Percentiles rank a stretch among this genome's conserved stretches.
These are phyloP conservation scores for Anolis carolinensis DNA, from an alignment of 2,113 vertebrate species.

Conservation along the genomic window DNA sequence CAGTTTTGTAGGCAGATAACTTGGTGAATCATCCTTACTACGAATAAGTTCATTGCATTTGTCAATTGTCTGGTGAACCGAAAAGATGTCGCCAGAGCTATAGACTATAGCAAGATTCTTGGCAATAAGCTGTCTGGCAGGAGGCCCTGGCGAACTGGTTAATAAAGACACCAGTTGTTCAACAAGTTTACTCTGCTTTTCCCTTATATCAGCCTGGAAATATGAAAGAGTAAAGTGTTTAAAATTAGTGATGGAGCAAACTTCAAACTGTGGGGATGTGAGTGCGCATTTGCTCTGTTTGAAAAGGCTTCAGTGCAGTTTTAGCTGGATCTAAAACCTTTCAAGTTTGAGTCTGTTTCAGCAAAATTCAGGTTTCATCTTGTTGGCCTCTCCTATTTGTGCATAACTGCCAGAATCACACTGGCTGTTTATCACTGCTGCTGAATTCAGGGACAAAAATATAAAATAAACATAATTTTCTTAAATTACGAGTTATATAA, in stretches of 20 bases:
- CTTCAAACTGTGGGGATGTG: not conserved
- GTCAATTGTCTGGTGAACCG: conserved; percentile 86
- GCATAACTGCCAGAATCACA: not conserved
- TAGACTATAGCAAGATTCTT: conserved; percentile 88
- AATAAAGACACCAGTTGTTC: conserved; percentile 87
- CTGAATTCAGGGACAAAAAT: not conserved
- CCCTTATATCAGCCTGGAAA: conserved; percentile 83
- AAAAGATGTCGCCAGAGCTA: conserved; percentile 85
- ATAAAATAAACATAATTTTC: conserved; percentile 8
- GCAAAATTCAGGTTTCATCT: not conserved
- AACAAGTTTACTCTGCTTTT: conserved; percentile 87
- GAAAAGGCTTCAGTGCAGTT: not conserved
- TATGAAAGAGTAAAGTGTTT: conserved; percentile 33
- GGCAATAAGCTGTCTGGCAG: conserved; percentile 87
- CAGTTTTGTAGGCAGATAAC: conserved; percentile 92
- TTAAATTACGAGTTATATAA: conserved; percentile 23
- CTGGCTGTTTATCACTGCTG: not conserved
- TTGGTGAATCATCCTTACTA: conserved; percentile 95
- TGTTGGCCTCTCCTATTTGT: too few species aligned
- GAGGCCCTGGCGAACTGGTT: conserved; percentile 88
- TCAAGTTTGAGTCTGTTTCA: not conserved
- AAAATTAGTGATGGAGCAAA: not conserved
- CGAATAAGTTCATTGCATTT: conserved; percentile 93
- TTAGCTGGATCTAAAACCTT: not conserved
- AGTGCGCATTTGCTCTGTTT: not conserved